A percentile compares a stretch with the other conserved stretches of the same genome.
phyloP scores from a whole-genome alignment of 2,113 vertebrate genomes.

The Lamprotornis superbus region DNA sequence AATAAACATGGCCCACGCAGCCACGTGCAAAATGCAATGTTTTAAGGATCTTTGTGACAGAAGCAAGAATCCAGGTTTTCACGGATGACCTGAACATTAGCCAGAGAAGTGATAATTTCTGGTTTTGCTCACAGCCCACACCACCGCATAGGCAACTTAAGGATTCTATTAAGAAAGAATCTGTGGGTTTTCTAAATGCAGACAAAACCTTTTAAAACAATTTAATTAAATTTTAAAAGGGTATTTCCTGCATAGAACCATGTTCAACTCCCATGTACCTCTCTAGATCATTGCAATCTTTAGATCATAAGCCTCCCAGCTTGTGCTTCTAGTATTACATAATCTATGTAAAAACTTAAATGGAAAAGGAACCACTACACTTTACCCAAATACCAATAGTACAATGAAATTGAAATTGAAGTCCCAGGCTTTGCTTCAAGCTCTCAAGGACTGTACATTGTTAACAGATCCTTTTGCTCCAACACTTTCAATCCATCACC shows the following conservation, averaged over 20 bases:
- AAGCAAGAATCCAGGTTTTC: not conserved
- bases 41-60: not conserved
- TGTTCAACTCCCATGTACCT: not conserved
- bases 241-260: not conserved
- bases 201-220: not conserved
- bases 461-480: not conserved
- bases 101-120: not conserved
- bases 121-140: not conserved
- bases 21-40: not conserved
- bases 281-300: not conserved
- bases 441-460: not conserved
- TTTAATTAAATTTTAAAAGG: not conserved
- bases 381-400: not conserved
- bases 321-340: fast-evolving
- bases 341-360: not conserved
- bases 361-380: not conserved
- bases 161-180: not conserved
- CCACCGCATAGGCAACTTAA: not conserved
- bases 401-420: not conserved
- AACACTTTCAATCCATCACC: not conserved
- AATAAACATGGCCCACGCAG: not conserved
- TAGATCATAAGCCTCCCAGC: not conserved
- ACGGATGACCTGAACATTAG: not conserved
- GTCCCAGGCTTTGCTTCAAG: not conserved
- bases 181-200: not conserved